Evolutionary conservation across 1,140 invertebrate species (phyloP).

Genomic region (Drosophila pallidifrons): DNA sequence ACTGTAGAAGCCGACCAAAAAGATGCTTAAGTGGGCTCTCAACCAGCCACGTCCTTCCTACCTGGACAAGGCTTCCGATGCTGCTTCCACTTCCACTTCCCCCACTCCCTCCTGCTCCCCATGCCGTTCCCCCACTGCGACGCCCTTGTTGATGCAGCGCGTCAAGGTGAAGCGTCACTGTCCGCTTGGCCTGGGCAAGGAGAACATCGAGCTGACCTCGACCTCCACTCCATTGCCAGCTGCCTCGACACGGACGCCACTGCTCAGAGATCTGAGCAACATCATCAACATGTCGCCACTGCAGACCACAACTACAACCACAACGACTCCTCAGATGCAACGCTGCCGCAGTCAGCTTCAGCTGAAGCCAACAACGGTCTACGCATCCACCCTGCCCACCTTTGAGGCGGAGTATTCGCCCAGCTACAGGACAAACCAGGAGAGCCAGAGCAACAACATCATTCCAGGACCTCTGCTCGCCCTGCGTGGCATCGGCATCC

Average conservation of each 20-base stretch:
- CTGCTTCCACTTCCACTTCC: not conserved
- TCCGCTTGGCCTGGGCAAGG: slow-evolving; percentile 53
- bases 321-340: not conserved
- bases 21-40: slow-evolving; percentile 84
- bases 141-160: slow-evolving; percentile 16
- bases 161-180: slow-evolving; percentile 53
- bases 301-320: slow-evolving; percentile 23
- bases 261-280: slow-evolving; percentile 74
- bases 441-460: slow-evolving; percentile 37
- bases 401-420: slow-evolving; percentile 80
- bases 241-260: slow-evolving; percentile 36
- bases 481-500: slow-evolving; percentile 75
- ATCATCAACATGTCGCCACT: slow-evolving; percentile 60
- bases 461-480: slow-evolving; percentile 77
- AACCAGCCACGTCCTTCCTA: slow-evolving; percentile 77
- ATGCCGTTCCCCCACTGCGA: not conserved
- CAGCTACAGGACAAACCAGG: slow-evolving; percentile 49
- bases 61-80: slow-evolving; percentile 22
- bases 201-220: slow-evolving; percentile 70
- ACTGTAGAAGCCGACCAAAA: slow-evolving; percentile 3
- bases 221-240: slow-evolving; percentile 72
- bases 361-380: slow-evolving; percentile 34
- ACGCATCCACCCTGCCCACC: slow-evolving; percentile 71
- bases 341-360: slow-evolving; percentile 3
- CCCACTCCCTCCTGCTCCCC: not conserved